Evolutionary conservation across 2,888 invertebrate species (phyloP), one percentile per base, ranked within the genome.

Genomic region (Camptogramma bilineatum): DNA sequence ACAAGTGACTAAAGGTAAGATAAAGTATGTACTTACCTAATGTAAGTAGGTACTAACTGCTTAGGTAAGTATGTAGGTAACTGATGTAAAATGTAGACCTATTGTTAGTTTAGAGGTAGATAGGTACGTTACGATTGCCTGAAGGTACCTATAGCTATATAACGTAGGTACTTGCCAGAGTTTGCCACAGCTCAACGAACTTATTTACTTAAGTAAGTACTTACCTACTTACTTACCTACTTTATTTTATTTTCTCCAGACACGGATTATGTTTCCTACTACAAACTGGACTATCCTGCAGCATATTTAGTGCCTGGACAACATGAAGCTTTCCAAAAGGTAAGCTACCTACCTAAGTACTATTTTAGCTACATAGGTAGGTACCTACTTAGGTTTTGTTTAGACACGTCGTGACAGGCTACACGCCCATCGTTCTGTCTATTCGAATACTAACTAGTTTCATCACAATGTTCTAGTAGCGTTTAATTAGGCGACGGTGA

Each of bases 281-380:
- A 68, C 62, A 84, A 78, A 64, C 78, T 85, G 48, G 78, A 84
- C 60, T 91, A 91, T 65, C 89, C 90, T 1, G 62, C 78, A 0
- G 82, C 79, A 16, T 90, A 87, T 62, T 80, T 91, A 21, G 73
- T 78, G 55, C 87, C 88, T 1, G 90, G 91, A 7, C 89, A 89
- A 73, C 81, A 74, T 19, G 90, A 89, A 73, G 89, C 85, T 13
- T 87, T 83, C 71, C 91, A 91, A 74, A 81, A 82, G 73, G 91
- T 90, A 73, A 3, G 9, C 4, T 7, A 13, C 34, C 7, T n/a
- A n/a, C n/a, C n/a, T n/a, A n/a, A n/a, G n/a, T n/a, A 28, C 28
- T 28, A 28, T 8, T 8, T 5, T 28, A 28, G 24, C 4, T 24
- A 24, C 2, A 5, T 31, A 31, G 9, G 9, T 31, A 31, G 19